These are phyloP conservation scores for Choreutis nemorana DNA, from an alignment of 2,888 invertebrate species.

Conservation along the genomic window DNA sequence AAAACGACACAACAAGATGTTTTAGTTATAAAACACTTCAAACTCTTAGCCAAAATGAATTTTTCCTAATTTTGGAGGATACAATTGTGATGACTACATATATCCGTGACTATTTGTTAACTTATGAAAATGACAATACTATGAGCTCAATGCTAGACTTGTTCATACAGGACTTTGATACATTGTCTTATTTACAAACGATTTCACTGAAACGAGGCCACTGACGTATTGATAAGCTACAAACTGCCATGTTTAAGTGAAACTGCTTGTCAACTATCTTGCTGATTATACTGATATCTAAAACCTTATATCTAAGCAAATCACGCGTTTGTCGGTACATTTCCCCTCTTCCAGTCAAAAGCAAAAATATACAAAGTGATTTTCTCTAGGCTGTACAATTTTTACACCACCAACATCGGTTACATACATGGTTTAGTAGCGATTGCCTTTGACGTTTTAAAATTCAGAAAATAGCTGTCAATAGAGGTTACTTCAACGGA, in stretches of 20 bases:
- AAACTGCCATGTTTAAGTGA: constrained; percentile 12
- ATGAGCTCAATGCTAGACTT: constrained; percentile 17
- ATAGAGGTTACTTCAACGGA: no score
- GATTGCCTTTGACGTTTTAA: no score
- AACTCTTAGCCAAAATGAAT: constrained; percentile 46
- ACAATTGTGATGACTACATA: constrained; percentile 58
- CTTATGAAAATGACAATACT: constrained; percentile 29
- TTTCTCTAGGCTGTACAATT: constrained; percentile 54
- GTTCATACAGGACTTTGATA: no score
- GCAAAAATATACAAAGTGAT: constrained; percentile 60
- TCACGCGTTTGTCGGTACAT: constrained; percentile 34
- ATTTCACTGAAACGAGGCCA: no score
- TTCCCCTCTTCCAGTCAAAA: constrained; percentile 39
- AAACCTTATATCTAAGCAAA: constrained; percentile 36
- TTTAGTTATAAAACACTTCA: constrained; percentile 43
- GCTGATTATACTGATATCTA: constrained; percentile 9
- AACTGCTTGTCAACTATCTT: constrained; percentile 26
- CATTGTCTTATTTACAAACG: no score
- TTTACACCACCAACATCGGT: constrained; percentile 44
- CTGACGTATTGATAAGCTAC: constrained; percentile 3
- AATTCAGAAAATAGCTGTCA: no score
- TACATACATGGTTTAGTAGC: no score
- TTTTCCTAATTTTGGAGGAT: constrained; percentile 39
- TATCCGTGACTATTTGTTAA: constrained; percentile 49
- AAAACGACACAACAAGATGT: constrained; percentile 60